phyloP scores from a whole-genome alignment of 2,113 vertebrate species.

The Plecotus auritus region DNA sequence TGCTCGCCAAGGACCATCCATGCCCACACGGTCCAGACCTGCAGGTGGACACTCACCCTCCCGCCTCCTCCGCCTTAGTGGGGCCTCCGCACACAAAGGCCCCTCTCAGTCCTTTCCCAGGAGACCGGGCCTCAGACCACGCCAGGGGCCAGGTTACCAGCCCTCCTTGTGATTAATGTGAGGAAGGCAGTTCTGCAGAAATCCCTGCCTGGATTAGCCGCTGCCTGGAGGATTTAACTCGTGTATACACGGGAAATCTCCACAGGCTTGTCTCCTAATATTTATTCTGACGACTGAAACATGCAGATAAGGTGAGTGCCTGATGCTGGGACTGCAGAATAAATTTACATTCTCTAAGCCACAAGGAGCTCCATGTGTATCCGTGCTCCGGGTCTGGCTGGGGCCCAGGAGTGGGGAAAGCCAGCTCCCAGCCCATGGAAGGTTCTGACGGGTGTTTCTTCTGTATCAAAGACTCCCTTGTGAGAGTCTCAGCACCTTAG shows the following conservation, averaged over 20 bases:
- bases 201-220: conserved; percentile 70
- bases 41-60: background rate
- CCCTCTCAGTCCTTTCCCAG: background rate
- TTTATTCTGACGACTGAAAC: conserved; percentile 77
- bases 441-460: background rate
- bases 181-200: conserved; percentile 66
- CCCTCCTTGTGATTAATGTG: conserved; percentile 63
- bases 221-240: conserved; percentile 68
- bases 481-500: background rate
- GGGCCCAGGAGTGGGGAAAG: background rate
- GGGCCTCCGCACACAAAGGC: background rate
- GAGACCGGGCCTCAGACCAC: background rate
- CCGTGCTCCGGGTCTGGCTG: background rate
- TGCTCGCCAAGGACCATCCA: accelerated
- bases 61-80: background rate
- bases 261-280: conserved; percentile 67
- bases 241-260: conserved; percentile 66
- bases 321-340: conserved; percentile 54
- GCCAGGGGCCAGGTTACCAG: conserved; percentile 1
- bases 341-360: conserved; percentile 73
- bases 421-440: background rate
- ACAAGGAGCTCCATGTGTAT: conserved; percentile 26
- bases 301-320: conserved; percentile 73
- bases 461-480: background rate
- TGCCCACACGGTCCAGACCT: accelerated